phyloP scores from a whole-genome alignment of 2,888 invertebrate species.

The Lithophane socia region DNA sequence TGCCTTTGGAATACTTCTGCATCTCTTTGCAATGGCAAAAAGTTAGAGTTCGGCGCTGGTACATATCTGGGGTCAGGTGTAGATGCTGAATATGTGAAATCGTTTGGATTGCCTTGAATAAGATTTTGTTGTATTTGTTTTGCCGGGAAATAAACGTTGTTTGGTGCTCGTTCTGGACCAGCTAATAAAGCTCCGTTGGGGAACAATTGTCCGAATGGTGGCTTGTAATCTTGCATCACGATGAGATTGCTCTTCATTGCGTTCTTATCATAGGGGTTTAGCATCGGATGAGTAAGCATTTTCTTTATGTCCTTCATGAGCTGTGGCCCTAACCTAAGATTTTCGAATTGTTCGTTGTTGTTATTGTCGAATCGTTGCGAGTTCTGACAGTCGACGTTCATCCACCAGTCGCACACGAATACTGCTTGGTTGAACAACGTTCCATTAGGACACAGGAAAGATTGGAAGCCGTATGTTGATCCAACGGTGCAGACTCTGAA shows the following conservation, averaged over 20 bases:
- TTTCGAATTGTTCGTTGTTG: slow-evolving; percentile 85
- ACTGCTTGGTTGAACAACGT: slow-evolving; percentile 92
- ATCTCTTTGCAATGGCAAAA: slow-evolving; percentile 68
- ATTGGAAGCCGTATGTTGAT: slow-evolving; percentile 89
- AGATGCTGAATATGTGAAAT: slow-evolving; percentile 79
- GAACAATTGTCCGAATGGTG: slow-evolving; percentile 83
- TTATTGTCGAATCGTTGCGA: slow-evolving; percentile 82
- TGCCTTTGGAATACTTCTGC: slow-evolving; percentile 79
- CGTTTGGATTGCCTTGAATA: slow-evolving; percentile 73
- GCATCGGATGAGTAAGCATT: slow-evolving; percentile 89
- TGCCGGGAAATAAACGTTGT: slow-evolving; percentile 79
- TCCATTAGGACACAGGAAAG: slow-evolving; percentile 92
- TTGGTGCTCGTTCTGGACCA: slow-evolving; percentile 77
- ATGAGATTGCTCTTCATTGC: slow-evolving; percentile 81
- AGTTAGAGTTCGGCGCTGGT: slow-evolving; percentile 73
- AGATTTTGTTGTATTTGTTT: slow-evolving; percentile 77
- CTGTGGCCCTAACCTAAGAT: slow-evolving; percentile 88
- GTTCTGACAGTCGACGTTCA: slow-evolving; percentile 91
- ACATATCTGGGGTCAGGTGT: slow-evolving; percentile 82
- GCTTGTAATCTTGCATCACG: slow-evolving; percentile 86
- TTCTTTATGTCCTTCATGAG: slow-evolving; percentile 90
- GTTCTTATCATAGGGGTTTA: slow-evolving; percentile 82
- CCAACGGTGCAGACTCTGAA: slow-evolving; percentile 92
- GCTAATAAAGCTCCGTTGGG: slow-evolving; percentile 80
- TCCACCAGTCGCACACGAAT: slow-evolving; percentile 93